phyloP scores from a whole-genome alignment of 2,797 vertebrate genomes.

The Hydrophis major region DNA sequence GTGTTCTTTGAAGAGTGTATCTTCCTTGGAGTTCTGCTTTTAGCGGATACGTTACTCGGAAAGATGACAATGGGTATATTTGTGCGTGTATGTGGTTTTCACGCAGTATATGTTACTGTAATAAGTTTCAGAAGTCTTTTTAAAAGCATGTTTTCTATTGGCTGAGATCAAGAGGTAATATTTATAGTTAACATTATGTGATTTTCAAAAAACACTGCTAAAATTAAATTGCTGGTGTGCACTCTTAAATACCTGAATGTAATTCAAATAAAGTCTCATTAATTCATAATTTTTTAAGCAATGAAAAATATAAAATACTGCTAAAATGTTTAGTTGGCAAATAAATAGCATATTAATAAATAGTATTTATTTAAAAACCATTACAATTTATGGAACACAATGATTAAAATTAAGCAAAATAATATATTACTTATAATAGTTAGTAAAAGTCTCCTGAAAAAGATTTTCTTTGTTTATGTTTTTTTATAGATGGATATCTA shows the following conservation, averaged over 20 bases:
- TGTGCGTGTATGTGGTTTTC: background rate
- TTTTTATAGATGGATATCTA: constrained; percentile 39
- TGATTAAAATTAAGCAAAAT: background rate
- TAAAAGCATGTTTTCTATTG: background rate
- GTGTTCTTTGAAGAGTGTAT: too few relatives aligned
- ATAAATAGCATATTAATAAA: background rate
- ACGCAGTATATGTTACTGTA: background rate
- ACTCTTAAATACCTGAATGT: background rate
- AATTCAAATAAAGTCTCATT: background rate
- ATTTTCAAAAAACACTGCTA: background rate
- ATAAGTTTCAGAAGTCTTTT: background rate
- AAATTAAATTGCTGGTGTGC: background rate
- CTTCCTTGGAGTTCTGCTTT: too few relatives aligned
- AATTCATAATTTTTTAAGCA: background rate
- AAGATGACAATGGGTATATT: background rate
- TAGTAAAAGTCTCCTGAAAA: background rate
- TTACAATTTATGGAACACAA: background rate
- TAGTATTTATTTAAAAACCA: background rate
- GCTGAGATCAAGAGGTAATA: background rate
- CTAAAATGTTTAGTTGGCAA: background rate
- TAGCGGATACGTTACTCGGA: too few relatives aligned
- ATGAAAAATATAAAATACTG: background rate
- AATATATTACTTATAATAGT: background rate
- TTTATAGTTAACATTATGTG: background rate
- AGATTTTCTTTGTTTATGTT: background rate